Evolutionary conservation across 2,113 vertebrate genomes (phyloP).

Genomic region (Oreochromis aureus): DNA sequence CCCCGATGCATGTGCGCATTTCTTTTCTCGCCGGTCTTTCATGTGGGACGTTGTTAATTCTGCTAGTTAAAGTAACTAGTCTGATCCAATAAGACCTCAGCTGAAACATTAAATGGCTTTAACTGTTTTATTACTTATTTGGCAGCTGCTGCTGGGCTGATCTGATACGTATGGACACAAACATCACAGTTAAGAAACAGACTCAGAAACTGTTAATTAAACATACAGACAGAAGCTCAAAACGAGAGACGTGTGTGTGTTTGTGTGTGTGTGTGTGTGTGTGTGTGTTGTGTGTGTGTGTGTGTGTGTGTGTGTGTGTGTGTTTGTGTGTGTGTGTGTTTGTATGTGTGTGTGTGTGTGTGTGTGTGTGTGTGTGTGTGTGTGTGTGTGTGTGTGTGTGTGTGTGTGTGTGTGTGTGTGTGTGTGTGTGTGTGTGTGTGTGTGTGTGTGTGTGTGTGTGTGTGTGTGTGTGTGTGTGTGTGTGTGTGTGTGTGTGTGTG

Average conservation of each 20-base stretch:
- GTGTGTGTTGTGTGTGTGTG: too few relatives aligned
- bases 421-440: too few relatives aligned
- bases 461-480: too few relatives aligned
- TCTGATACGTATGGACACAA: neutral
- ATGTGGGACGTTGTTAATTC: neutral
- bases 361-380: too few relatives aligned
- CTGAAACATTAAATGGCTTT: neutral
- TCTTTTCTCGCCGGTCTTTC: neutral
- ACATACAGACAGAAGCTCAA: neutral
- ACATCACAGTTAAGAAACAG: neutral
- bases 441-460: too few relatives aligned
- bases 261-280: too few relatives aligned
- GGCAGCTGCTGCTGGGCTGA: neutral
- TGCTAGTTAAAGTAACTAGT: neutral
- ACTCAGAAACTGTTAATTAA: neutral
- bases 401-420: too few relatives aligned
- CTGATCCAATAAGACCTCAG: neutral
- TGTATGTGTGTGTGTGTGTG: too few relatives aligned
- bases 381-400: too few relatives aligned
- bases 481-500: too few relatives aligned
- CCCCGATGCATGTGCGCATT: neutral
- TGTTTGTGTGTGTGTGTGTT: too few relatives aligned
- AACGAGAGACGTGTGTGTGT: neutral
- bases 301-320: too few relatives aligned
- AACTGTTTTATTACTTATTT: neutral